Percentiles rank a stretch among this genome's conserved stretches.
These are phyloP conservation scores for Cinclus mexicanus DNA, from an alignment of 2,113 vertebrate genomes.

Conservation along the genomic window DNA sequence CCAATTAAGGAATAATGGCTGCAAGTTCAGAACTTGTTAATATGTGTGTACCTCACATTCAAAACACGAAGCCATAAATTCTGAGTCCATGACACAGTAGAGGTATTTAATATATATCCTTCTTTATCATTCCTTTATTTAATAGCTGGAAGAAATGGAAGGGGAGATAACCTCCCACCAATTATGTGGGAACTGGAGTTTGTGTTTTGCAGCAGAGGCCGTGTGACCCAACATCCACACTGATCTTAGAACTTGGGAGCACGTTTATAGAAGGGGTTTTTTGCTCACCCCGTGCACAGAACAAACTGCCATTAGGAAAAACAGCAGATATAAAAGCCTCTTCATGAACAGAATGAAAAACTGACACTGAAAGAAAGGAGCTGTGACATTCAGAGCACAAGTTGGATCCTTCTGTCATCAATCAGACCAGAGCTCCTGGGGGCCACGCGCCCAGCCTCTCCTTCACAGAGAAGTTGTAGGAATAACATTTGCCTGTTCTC, in stretches of 20 bases:
- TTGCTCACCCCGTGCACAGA: background rate
- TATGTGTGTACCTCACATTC: background rate
- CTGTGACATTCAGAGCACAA: background rate
- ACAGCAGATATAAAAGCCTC: background rate
- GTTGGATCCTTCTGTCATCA: background rate
- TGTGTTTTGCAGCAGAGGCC: background rate
- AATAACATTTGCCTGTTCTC: background rate
- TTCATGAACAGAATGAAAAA: background rate
- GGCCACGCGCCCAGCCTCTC: background rate
- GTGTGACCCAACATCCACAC: accelerated
- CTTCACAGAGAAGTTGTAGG: background rate
- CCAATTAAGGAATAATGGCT: constrained; percentile 23
- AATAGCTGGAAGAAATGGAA: background rate
- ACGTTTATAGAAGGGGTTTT: background rate
- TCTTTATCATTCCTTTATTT: background rate
- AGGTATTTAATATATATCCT: background rate
- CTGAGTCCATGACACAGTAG: background rate
- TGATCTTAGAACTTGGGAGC: background rate
- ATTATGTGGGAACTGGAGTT: background rate
- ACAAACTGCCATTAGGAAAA: background rate
- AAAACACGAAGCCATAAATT: background rate
- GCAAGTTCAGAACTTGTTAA: background rate
- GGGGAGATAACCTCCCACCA: background rate
- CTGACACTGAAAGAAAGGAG: background rate
- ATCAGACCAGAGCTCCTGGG: background rate